Evolutionary conservation across 2,113 vertebrate genomes (phyloP).

Genomic region (Willisornis vidua): DNA sequence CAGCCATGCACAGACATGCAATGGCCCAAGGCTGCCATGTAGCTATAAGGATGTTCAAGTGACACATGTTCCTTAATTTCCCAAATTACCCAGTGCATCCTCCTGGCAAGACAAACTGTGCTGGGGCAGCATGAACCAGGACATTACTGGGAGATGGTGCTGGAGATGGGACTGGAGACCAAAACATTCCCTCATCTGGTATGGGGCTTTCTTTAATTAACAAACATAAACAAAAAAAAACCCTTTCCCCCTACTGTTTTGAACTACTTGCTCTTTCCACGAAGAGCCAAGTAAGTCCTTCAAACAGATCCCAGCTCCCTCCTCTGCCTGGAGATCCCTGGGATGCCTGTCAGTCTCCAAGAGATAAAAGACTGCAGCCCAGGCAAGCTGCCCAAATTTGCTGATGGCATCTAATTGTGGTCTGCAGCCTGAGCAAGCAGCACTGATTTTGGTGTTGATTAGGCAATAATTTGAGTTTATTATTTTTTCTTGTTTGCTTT

Average conservation of each 20-base stretch:
- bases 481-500: conserved; percentile 48
- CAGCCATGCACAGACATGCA: background rate
- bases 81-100: background rate
- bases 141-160: background rate
- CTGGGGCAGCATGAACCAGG: background rate
- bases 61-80: background rate
- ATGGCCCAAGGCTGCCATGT: background rate
- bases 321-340: conserved; percentile 4
- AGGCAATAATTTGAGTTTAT: conserved; percentile 59
- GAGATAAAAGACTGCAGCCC: conserved; percentile 57
- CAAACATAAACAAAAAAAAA: no score
- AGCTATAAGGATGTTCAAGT: background rate
- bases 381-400: conserved; percentile 64
- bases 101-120: background rate
- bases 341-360: conserved; percentile 21
- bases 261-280: background rate
- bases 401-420: conserved; percentile 68
- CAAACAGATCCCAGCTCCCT: background rate
- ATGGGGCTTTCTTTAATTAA: background rate
- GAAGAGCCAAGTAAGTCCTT: background rate
- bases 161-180: background rate
- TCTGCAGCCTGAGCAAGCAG: conserved; percentile 56
- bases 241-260: background rate
- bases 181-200: background rate
- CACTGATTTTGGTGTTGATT: conserved; percentile 58